Base-by-base conservation (phyloP, 2,113 vertebrate genomes). In the Chaetodon trifascialis region DNA sequence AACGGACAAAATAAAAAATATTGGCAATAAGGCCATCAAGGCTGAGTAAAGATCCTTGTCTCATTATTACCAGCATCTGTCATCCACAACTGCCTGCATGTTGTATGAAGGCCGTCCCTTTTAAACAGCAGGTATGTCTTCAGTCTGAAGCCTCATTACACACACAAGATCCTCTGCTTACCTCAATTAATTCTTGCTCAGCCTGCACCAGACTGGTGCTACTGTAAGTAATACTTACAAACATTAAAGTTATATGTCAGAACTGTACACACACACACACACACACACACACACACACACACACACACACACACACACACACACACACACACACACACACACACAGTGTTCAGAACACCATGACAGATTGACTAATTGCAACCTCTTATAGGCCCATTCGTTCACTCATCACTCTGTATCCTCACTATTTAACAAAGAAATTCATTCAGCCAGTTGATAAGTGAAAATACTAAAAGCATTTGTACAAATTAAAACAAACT, bases 101-200 rank as follows among this genome's bases (percentile, higher is more conserved):
- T 14, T 75, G 7, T 46, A 8, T 55, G 12, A 46, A 34, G 38
- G 16, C 17, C 16, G 49, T 44, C 16, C 5, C n/a, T 59, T 42
- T 56, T 44, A 44, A 42, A 59, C 52, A 72, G 60, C 17, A 66
- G 73, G 52, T 67, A 42, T 51, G 15, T 73, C 42, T 49, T 49
- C 23, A 44, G 12, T 65, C 40, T 44, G 21, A 44, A n/a, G 38
- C 60, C 38, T 34, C 17, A 66, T 44, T 55, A 44, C 38, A 64
- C 47, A 21, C 4, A 4, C 14, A 23, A 75, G 36, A 64, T 65
- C 62, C 11, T 11, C 11, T 10, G 10, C 11, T 65, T 44, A 56
- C 25, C 52, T 59, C 14, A 7, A 4, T 36, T 56, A 46, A 23
- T 25, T 67, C 40, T 36, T n/a, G 5, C 51, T 47, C 25, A 23